Evolutionary conservation across 2,888 invertebrate genomes (phyloP).

Genomic region (Drosophila emarginata): DNA sequence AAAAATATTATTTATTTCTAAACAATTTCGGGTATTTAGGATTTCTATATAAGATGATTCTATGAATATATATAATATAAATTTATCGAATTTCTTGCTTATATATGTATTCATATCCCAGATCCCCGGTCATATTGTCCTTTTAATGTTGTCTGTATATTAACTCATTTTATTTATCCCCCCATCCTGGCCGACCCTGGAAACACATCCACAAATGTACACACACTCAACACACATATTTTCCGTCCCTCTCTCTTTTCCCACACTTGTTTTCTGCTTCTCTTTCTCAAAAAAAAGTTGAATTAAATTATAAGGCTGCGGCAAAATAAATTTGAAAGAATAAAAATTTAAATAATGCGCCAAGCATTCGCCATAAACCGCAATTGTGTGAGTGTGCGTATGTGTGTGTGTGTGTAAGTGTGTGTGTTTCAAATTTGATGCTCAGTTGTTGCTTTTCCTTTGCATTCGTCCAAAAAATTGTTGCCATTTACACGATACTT

Average conservation of each 20-base stretch:
- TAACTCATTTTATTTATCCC: background rate
- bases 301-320: slow-evolving; percentile 58
- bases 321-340: slow-evolving; percentile 59
- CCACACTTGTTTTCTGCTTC: background rate
- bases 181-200: background rate
- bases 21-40: no score
- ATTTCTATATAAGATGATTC: no score
- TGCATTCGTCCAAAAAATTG: slow-evolving; percentile 32
- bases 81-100: no score
- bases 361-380: slow-evolving; percentile 43
- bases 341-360: slow-evolving; percentile 63
- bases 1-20: no score
- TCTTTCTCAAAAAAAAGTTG: slow-evolving; percentile 42
- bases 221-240: slow-evolving; percentile 14
- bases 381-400: slow-evolving; percentile 21
- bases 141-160: no score
- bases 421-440: slow-evolving; percentile 21
- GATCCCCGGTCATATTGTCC: no score
- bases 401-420: slow-evolving; percentile 7
- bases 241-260: background rate
- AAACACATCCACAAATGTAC: slow-evolving; percentile 4
- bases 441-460: slow-evolving; percentile 23
- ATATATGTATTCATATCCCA: no score
- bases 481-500: slow-evolving; percentile 60
- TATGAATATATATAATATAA: no score